A percentile compares a stretch with the other conserved stretches of the same genome.
These are phyloP conservation scores for Progne subis DNA, from an alignment of 2,113 vertebrate genomes.

Conservation along the genomic window DNA sequence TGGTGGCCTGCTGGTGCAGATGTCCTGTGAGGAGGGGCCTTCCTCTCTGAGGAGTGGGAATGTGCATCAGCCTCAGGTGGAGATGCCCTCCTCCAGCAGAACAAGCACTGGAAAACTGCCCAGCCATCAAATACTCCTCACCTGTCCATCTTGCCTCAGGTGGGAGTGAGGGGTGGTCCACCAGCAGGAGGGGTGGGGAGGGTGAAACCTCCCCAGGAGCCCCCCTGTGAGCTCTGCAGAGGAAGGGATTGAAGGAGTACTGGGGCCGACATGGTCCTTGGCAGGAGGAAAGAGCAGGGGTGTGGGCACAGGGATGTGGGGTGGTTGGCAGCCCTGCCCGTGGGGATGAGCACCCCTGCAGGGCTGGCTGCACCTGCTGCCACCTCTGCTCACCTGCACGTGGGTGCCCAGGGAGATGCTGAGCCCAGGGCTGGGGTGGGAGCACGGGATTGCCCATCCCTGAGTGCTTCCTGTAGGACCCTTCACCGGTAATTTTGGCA, in stretches of 20 bases:
- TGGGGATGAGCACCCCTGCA: neutral
- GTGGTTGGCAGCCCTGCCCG: neutral
- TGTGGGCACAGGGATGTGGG: neutral
- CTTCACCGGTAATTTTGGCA: neutral
- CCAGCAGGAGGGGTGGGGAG: neutral
- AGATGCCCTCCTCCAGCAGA: neutral
- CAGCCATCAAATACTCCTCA: neutral
- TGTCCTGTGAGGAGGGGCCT: neutral
- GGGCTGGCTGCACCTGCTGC: conserved; percentile 69
- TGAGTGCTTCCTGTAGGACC: neutral
- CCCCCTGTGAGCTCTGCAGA: neutral
- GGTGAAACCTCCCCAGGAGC: neutral
- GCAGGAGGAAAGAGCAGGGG: neutral
- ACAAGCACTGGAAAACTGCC: neutral
- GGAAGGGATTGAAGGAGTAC: neutral
- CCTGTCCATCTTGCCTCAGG: neutral
- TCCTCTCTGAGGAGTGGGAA: neutral
- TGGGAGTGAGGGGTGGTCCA: neutral
- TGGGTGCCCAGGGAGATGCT: conserved; percentile 59
- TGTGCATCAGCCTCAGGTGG: neutral
- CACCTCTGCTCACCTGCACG: conserved; percentile 51
- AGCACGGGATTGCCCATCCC: accelerated
- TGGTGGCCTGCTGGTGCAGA: neutral
- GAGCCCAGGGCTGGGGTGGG: neutral
- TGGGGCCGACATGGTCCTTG: accelerated